Base-by-base conservation (phyloP, 2,888 invertebrate species). In the Celastrina argiolus region DNA sequence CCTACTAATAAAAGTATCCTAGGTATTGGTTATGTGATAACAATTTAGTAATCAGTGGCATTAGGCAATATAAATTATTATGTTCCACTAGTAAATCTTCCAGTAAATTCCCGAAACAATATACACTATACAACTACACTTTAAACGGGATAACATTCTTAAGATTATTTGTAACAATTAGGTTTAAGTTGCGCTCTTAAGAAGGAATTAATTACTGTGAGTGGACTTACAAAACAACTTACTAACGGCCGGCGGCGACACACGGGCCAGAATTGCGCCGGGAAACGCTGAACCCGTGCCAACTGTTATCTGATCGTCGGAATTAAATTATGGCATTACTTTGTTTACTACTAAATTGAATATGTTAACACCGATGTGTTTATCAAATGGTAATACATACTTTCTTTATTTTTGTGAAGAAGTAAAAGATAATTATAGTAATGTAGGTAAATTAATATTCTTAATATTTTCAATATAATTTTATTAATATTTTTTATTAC, bases 191-290 rank as follows among this genome's bases (percentile, higher is more conserved):
- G 69, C 61, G 65, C 68, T 69, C 70, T 69, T 69, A 69, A 72
- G 69, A 72, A 69, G 68, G 69, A 73, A 69, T 69, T 72, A 72
- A 73, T 73, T 72, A 73, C 67, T 61, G 68, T 67, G 69, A 73
- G 73, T 71, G 70, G 72, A 69, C 70, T 68, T 68, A 68, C 71
- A 67, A 65, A 66, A 69, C 61, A 66, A 70, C 67, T 67, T 67
- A 68, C 26, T 59, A 69, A 65, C 59, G 42, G 56, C 42, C 45
- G 2, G 28, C 39, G 65, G 63, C 56, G 70, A 72, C 42, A 68
- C 66, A 69, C 67, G 68, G 63, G 14, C n/a, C 26, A n/a, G 28
- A 61, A 68, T 65, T 67, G 42, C 56, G 59, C 36, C 16, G 22
- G 51, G 10, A 16, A 26, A n/a, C 63, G 63, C 39, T 61, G 61